Percentiles rank a stretch among this genome's conserved stretches.
phyloP scores from a whole-genome alignment of 2,797 vertebrate genomes.

The Mycteria americana region DNA sequence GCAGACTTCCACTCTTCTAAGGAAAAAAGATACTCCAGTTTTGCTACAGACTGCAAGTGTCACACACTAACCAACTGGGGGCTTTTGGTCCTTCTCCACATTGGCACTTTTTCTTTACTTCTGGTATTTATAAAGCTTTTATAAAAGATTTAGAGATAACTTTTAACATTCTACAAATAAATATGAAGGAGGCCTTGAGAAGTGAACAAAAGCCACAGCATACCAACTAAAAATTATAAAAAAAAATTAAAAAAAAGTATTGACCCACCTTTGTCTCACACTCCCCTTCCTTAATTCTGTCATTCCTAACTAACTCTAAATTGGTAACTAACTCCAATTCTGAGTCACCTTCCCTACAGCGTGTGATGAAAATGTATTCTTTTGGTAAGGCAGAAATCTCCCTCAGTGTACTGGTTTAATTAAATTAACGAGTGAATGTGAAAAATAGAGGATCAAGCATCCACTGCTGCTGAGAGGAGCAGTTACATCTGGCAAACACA shows the following conservation, averaged over 20 bases:
- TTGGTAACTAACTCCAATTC: not conserved
- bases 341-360: not conserved
- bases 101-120: not conserved
- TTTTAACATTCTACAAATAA: not conserved
- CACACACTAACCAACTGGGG: not conserved
- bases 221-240: not conserved
- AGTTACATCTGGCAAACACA: not conserved
- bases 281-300: not conserved
- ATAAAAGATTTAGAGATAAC: not conserved
- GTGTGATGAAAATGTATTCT: not conserved
- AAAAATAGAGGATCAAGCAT: not conserved
- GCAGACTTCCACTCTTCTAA: not conserved
- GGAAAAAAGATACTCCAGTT: not conserved
- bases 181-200: not conserved
- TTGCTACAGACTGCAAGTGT: not conserved
- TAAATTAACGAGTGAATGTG: not conserved
- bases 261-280: not conserved
- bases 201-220: not conserved
- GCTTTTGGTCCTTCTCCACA: not conserved
- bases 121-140: not conserved
- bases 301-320: not conserved
- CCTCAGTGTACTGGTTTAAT: not conserved
- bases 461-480: not conserved
- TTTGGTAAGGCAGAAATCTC: not conserved
- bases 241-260: too few species aligned